Percentiles rank a stretch among this genome's conserved stretches.
These are phyloP conservation scores for Tethya wilhelma DNA, from an alignment of 37 sponge, comb jelly and placozoan genomes.

Conservation along the genomic window DNA sequence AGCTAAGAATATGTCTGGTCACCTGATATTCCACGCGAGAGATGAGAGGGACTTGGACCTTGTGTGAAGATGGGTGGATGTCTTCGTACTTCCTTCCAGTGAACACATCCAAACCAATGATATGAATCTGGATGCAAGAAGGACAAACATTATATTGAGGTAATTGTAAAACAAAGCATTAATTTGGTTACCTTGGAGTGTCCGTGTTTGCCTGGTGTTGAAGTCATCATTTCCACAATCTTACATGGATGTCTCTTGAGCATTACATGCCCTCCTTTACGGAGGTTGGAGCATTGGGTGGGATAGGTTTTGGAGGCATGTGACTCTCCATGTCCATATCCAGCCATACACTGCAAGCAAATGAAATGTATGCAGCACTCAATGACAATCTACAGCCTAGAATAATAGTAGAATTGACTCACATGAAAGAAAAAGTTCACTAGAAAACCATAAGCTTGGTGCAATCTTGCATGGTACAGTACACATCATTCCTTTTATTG, in stretches of 20 bases:
- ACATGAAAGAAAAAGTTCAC: no score
- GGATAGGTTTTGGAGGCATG: constrained; percentile 41
- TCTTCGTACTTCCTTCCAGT: constrained; percentile 65
- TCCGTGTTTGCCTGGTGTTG: constrained; percentile 61
- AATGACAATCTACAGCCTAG: no score
- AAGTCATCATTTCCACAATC: constrained; percentile 46
- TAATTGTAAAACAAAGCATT: neutral
- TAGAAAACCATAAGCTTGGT: no score
- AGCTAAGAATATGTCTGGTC: no score
- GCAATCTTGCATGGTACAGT: no score
- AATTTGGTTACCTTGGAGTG: constrained; percentile 44
- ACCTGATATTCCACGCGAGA: constrained; percentile 52
- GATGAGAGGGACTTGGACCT: constrained; percentile 51
- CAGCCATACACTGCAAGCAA: constrained; percentile 9
- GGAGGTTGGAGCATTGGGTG: constrained; percentile 38
- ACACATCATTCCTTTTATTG: no score
- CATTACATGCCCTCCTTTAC: constrained; percentile 55
- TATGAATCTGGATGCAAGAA: constrained; percentile 5
- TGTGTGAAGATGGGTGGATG: constrained; percentile 53
- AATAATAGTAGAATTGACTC: no score
- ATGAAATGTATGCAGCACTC: neutral
- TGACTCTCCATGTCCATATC: constrained; percentile 24
- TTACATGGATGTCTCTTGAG: constrained; percentile 63
- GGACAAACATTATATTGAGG: neutral
- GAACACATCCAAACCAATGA: constrained; percentile 64